A percentile compares a stretch with the other conserved stretches of the same genome.
These are phyloP conservation scores for Ormyrus nitidulus DNA, from an alignment of 2,888 invertebrate genomes.

Conservation along the genomic window DNA sequence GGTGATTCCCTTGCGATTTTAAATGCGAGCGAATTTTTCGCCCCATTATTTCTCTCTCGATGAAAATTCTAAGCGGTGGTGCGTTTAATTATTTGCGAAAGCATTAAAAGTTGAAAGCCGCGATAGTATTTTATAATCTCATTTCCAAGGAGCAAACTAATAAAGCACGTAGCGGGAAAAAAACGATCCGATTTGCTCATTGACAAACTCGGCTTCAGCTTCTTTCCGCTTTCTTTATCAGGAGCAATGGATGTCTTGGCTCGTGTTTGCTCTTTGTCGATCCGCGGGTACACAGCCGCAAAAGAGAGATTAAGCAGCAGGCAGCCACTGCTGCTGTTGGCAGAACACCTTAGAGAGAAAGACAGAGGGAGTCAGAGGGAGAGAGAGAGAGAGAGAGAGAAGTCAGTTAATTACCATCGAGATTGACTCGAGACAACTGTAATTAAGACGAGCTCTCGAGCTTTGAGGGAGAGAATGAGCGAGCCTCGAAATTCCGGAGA, in stretches of 20 bases:
- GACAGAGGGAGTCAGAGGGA: slow-evolving; percentile 1
- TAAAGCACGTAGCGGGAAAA: slow-evolving; percentile 6
- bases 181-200: not conserved
- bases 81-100: no score
- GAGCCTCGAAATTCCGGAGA: not conserved
- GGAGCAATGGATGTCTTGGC: not conserved
- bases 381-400: slow-evolving; percentile 19
- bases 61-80: no score
- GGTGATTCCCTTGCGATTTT: no score
- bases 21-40: no score
- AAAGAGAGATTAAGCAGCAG: not conserved
- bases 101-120: not conserved
- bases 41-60: no score
- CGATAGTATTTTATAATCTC: not conserved
- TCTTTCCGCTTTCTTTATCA: slow-evolving; percentile 19
- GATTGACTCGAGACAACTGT: slow-evolving; percentile 75
- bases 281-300: not conserved
- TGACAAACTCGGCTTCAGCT: not conserved
- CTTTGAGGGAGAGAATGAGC: slow-evolving; percentile 62
- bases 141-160: not conserved
- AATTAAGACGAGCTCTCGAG: slow-evolving; percentile 72
- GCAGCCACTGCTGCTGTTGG: not conserved
- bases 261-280: slow-evolving; percentile 26
- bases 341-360: not conserved
- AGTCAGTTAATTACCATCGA: slow-evolving; percentile 73